Evolutionary conservation across 2,113 vertebrate species (phyloP), one percentile per base, ranked within the genome.

Genomic region (Speoplatyrhinus poulsoni): DNA sequence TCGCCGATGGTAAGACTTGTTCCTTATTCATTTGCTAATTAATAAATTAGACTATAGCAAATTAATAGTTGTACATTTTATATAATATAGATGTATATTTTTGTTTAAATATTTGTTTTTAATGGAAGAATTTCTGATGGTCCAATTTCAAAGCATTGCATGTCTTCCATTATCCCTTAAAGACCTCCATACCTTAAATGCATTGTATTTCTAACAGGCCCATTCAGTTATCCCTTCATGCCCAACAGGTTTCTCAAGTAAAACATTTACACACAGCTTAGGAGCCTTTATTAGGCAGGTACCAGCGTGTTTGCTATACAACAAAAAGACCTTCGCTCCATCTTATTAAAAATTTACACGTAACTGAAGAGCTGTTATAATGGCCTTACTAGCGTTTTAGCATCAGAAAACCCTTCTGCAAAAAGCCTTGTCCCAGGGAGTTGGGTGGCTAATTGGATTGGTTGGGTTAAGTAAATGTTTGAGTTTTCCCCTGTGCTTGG

Each of bases 401-500:
- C 56, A 12, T 55, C 65, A 63, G 48, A 80, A 78, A 62, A 70
- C 67, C 79, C 75, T 55, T 65, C 80, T 82, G 70, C 85, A 72
- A 72, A 85, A 75, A 58, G 65, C 60, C 79, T 58, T 70, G 63
- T 84, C 79, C 69, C 48, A 65, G 64, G 80, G 82, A 80, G 83
- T 84, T 59, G 72, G 73, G 49, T 55, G 73, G 82, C 87, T 93
- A 92, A 92, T 91, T 92, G 87, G 87, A 85, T 82, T 72, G 73
- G 79, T 87, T 88, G 83, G 89, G 87, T 92, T 92, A 92, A 92
- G 90, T 90, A 91, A 93, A 93, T 92, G 87, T 93, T 92, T 92
- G 73, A 90, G 67, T 90, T 91, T 67, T 82, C 81, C 70, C 60
- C 67, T 79, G 73, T 50, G 54, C 76, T 61, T 72, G 57, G 6